Base-by-base conservation (phyloP, 1,140 invertebrate genomes). In the Lineus longissimus region DNA sequence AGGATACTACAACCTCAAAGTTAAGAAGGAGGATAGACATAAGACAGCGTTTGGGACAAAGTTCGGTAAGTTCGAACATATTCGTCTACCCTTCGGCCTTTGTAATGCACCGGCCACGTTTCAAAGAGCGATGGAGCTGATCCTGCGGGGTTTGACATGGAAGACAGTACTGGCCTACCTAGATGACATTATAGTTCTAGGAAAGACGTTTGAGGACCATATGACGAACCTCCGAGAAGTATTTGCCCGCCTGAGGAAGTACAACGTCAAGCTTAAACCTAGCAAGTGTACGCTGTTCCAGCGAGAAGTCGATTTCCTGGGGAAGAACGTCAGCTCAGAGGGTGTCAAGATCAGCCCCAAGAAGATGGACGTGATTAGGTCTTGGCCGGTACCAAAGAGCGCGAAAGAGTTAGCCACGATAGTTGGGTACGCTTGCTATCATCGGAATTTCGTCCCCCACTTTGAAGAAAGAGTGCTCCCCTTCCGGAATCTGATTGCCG, bases 1-100 rank as follows among this genome's bases (percentile, higher is more conserved):
- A 1, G 75, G 70, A 4, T 76, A 68, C 56, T 74, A 76, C 75
- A 81, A 83, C 60, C 64, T 84, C 0, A 43, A 59, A 29, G 55
- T 85, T 6, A 45, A 75, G 17, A 13, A 59, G n/a, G 62, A 67
- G 7, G 71, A 76, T 59, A 68, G 66, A 17, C 61, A 78, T 40
- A 77, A 81, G 59, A 84, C 83, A 11, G 68, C 73, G 15, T 73
- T 75, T 62, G 55, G 54, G 0, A 73, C 70, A 0, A 66, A 64
- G 4, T 54, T 58, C 1, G 66, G 66, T 7, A 29, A 69, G 9
- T 70, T 59, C 45, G 61, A 72, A 56, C 55, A 57, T n/a, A 58
- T 27, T 0, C 6, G 40, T 0, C 65, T 72, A 66, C 61, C 62
- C 1, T 64, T 68, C 47, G 70, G 70, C 0, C 58, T 78, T 2